A percentile compares a stretch with the other conserved stretches of the same genome.
Conservation (phyloP, 2,888 invertebrate genomes). For the Clusia tigrina region DNA sequence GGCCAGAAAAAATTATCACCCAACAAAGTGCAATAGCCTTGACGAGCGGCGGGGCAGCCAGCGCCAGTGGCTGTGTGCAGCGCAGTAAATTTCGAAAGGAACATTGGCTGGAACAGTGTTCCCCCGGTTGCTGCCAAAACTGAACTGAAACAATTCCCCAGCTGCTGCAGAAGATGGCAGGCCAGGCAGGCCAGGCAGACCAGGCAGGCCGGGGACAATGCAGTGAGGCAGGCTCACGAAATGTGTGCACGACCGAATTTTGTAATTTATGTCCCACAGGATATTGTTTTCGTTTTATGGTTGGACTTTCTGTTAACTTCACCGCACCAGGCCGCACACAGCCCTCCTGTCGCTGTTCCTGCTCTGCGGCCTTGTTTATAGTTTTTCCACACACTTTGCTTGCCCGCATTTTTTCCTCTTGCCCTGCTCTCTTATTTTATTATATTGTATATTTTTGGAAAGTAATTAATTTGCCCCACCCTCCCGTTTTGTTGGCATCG, state of each 20-base stretch:
- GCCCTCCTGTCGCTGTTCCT: not conserved
- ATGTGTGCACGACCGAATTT: conserved; percentile 48
- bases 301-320: conserved; percentile 25
- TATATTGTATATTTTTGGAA: conserved; percentile 26
- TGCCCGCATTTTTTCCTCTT: conserved; percentile 12
- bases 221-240: not conserved
- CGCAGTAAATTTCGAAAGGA: not conserved
- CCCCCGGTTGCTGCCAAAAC: not conserved
- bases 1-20: conserved; percentile 1
- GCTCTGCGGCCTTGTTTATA: conserved; percentile 16
- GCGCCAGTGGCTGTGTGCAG: not conserved
- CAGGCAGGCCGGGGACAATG: not conserved
- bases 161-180: too few species aligned
- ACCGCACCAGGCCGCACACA: not conserved
- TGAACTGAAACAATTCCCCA: too few species aligned
- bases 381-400: conserved; percentile 21
- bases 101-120: not conserved
- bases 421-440: conserved; percentile 14
- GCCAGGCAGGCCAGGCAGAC: too few species aligned
- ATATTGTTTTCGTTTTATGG: conserved; percentile 52
- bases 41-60: not conserved
- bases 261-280: conserved; percentile 50
- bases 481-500: too few species aligned
- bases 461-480: conserved; percentile 43
- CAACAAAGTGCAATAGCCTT: conserved; percentile 10